A percentile compares a stretch with the other conserved stretches of the same genome.
These are phyloP conservation scores for Hypsibius dujardini DNA, from an alignment of 1,140 invertebrate species.

Conservation along the genomic window DNA sequence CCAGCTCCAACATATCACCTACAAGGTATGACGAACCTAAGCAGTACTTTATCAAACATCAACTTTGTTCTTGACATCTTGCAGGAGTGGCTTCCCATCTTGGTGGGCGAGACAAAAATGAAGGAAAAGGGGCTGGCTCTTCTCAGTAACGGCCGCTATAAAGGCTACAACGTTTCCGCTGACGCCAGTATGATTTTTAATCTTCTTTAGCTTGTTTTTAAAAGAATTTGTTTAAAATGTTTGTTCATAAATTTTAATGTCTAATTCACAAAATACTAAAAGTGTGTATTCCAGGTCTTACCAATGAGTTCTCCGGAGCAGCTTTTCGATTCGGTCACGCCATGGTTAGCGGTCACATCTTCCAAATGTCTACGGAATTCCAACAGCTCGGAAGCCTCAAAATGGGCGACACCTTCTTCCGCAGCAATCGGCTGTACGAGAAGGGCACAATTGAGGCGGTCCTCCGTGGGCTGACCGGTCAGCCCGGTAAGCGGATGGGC, in stretches of 20 bases:
- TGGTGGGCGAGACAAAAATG: constrained; percentile 22
- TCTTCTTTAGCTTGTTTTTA: too few relatives aligned
- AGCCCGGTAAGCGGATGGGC: constrained; percentile 49
- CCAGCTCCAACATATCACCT: too few relatives aligned
- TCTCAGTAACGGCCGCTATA: constrained; percentile 33
- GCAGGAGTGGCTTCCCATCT: constrained; percentile 26
- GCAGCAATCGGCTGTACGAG: constrained; percentile 35
- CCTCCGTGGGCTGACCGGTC: constrained; percentile 46
- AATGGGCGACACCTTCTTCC: constrained; percentile 35
- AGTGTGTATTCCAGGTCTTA: constrained; percentile 34
- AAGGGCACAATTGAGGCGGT: constrained; percentile 40
- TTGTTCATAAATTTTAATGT: too few relatives aligned
- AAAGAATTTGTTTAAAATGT: too few relatives aligned
- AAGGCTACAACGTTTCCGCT: constrained; percentile 39
- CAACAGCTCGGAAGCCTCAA: constrained; percentile 35
- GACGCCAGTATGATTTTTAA: constrained; percentile 27
- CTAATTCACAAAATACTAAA: too few relatives aligned
- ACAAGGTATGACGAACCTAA: too few relatives aligned
- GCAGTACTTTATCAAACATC: too few relatives aligned
- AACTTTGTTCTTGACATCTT: background rate
- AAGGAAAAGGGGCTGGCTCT: background rate
- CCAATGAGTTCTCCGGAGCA: constrained; percentile 46
- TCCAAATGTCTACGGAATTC: constrained; percentile 35
- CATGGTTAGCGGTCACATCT: constrained; percentile 31
- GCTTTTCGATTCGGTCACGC: constrained; percentile 47